Conservation (phyloP, 2,113 vertebrate genomes). For the Sinocyclocheilus maitianheensis region DNA sequence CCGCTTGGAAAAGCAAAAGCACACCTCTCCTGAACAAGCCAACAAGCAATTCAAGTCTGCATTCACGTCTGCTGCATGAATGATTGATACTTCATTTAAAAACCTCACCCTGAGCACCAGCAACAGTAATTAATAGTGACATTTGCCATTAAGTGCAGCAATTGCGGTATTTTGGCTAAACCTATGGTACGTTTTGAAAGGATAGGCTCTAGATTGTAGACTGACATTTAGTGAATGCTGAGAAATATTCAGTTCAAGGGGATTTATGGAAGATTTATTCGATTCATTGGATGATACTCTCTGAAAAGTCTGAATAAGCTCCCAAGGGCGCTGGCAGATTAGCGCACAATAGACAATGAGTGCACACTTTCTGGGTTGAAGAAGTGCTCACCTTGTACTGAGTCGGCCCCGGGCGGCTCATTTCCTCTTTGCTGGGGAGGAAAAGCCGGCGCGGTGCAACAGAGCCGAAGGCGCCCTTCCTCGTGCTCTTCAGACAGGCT, state of each 20-base stretch:
- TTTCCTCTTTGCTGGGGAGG: constrained; percentile 59
- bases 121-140: not conserved
- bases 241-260: constrained; percentile 22
- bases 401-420: constrained; percentile 63
- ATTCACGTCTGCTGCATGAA: not conserved
- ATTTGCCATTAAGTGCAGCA: not conserved
- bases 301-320: constrained; percentile 4
- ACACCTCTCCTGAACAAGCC: not conserved
- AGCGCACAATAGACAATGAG: constrained; percentile 17
- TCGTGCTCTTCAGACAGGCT: constrained; percentile 59
- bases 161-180: not conserved
- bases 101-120: not conserved
- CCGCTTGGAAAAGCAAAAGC: not conserved
- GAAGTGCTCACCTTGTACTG: constrained; percentile 59
- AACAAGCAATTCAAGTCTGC: not conserved
- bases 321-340: not conserved
- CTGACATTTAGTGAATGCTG: constrained; percentile 24
- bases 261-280: constrained; percentile 16
- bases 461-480: constrained; percentile 72
- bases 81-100: not conserved
- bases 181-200: not conserved
- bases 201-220: not conserved
- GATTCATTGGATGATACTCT: constrained; percentile 3
- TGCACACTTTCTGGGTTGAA: not conserved
- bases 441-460: constrained; percentile 55